These are phyloP conservation scores for Venusia cambrica DNA, from an alignment of 2,888 invertebrate species.

Conservation along the genomic window DNA sequence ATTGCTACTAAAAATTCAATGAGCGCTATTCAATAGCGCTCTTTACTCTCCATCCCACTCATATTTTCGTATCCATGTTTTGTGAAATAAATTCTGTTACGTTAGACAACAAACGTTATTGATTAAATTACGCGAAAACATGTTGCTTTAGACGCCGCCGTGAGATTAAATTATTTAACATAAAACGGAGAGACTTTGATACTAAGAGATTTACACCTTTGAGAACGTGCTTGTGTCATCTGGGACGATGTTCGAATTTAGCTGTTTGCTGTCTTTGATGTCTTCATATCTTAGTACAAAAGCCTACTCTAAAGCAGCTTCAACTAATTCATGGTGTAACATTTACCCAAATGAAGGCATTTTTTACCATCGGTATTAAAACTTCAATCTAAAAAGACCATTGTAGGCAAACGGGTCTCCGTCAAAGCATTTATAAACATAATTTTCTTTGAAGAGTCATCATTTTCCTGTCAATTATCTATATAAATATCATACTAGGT, in stretches of 20 bases:
- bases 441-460: too few relatives aligned
- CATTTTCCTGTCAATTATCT: too few relatives aligned
- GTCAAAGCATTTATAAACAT: too few relatives aligned
- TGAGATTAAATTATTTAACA: slow-evolving; percentile 66
- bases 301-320: slow-evolving; percentile 21
- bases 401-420: too few relatives aligned
- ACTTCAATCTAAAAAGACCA: too few relatives aligned
- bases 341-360: too few relatives aligned
- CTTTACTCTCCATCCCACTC: slow-evolving; percentile 28
- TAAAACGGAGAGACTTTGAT: slow-evolving; percentile 58
- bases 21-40: slow-evolving; percentile 42
- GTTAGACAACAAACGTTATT: slow-evolving; percentile 52
- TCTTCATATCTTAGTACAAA: slow-evolving; percentile 28
- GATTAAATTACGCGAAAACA: slow-evolving; percentile 63
- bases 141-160: slow-evolving; percentile 50
- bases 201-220: slow-evolving; percentile 54
- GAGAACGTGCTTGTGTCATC: slow-evolving; percentile 48
- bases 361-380: too few relatives aligned
- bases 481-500: too few relatives aligned
- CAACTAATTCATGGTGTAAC: slow-evolving; percentile 45
- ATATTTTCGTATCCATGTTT: slow-evolving; percentile 34
- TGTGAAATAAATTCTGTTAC: slow-evolving; percentile 44
- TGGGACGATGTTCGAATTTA: slow-evolving; percentile 43
- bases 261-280: slow-evolving; percentile 46
- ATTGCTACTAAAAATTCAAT: slow-evolving; percentile 65